Conservation (phyloP, 2,888 invertebrate species). For the Anthophora plumipes region DNA sequence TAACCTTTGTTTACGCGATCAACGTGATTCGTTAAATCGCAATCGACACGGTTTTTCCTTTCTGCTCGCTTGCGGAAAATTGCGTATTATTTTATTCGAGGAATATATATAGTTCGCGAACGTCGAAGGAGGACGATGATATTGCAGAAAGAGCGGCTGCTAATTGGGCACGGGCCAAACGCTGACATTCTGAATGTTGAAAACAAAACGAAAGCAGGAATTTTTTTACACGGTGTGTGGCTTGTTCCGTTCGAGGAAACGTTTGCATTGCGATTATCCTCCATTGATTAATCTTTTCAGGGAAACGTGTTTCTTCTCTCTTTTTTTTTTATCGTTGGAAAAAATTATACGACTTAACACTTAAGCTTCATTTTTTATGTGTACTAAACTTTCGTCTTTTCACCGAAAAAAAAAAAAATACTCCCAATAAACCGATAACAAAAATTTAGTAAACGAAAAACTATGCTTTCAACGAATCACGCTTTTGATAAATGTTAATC, state of each 20-base stretch:
- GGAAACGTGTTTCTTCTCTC: no score
- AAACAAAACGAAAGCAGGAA: constrained; percentile 48
- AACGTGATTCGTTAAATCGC: background rate
- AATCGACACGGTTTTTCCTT: constrained; percentile 14
- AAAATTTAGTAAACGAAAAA: no score
- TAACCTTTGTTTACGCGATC: background rate
- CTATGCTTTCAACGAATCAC: background rate
- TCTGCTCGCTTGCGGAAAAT: constrained; percentile 17
- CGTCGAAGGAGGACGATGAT: constrained; percentile 42
- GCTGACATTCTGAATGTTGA: constrained; percentile 22
- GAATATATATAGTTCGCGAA: constrained; percentile 9
- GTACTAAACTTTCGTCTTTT: no score
- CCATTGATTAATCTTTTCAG: no score
- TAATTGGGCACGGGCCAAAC: constrained; percentile 68
- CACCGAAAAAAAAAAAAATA: no score
- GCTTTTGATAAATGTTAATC: no score
- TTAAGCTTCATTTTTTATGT: no score
- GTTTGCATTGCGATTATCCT: background rate
- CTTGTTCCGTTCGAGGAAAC: background rate
- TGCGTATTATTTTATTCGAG: constrained; percentile 49
- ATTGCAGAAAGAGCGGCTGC: constrained; percentile 59
- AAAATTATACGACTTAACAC: no score
- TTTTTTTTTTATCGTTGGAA: no score
- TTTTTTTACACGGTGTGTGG: constrained; percentile 21
- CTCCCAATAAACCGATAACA: no score